Evolutionary conservation across 2,113 vertebrate genomes (phyloP), one percentile per base, ranked within the genome.

Genomic region (Syngnathus typhle): DNA sequence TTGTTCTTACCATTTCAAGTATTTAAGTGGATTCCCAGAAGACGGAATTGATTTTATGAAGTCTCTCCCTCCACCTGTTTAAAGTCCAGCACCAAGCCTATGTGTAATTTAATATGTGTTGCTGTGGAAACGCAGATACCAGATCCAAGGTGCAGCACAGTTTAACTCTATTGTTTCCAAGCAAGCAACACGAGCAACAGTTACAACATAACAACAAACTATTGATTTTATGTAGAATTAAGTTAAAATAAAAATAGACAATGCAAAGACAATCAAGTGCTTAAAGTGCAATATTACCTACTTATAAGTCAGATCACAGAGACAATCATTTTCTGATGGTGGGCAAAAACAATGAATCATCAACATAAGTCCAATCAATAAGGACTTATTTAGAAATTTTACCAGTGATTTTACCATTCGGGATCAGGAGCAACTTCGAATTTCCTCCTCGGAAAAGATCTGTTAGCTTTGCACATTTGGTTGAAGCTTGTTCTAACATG

Each of bases 111-210:
- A 84, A 87, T 84, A 84, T 23, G 70, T 1, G 86, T 88, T 85
- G 76, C 84, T 65, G 27, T 84, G 86, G 88, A 73, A 83, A 90
- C 83, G 0, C 71, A 65, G 84, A 85, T 84, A 88, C 47, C 66
- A 59, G 82, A 88, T 74, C 77, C 65, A 63, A 16, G 7, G 46
- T 0, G 16, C 37, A 19, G 54, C 58, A 37, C 61, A 64, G 62
- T 65, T 76, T 73, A 67, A 67, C 61, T 38, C 60, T 61, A 19
- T 32, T 51, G 12, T 32, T 61, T 49, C 72, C 19, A 11, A 67
- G 46, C 54, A 12, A 68, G 60, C 23, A 2, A 64, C 5, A 1
- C 10, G 11, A 4, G 18, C 15, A 39, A 37, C 68, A 65, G 73
- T 51, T 16, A 37, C 27, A 18, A 21, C 1, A 59, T 51, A 71